A percentile compares a stretch with the other conserved stretches of the same genome.
Conservation (phyloP, 2,888 invertebrate genomes). For the Lasioglossum lativentre region DNA sequence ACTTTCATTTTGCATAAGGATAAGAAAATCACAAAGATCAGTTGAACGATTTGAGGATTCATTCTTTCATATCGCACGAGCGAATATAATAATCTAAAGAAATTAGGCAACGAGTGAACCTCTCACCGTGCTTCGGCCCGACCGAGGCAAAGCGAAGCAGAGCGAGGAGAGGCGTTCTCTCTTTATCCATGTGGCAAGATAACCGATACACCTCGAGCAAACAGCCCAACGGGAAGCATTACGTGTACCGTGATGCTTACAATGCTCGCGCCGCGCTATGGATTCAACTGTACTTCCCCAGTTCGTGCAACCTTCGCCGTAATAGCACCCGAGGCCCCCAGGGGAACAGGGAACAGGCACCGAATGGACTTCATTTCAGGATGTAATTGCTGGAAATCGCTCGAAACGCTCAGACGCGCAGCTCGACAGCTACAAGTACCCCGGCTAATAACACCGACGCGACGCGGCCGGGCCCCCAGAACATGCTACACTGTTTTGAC, state of each 20-base stretch:
- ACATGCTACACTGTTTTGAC: background rate
- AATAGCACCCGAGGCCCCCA: conserved; percentile 25
- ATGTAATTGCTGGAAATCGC: conserved; percentile 21
- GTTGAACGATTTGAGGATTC: too few species aligned
- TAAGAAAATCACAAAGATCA: too few species aligned
- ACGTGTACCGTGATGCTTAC: conserved; percentile 64
- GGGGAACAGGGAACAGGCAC: background rate
- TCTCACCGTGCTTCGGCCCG: too few species aligned
- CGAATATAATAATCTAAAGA: too few species aligned
- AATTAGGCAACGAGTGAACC: too few species aligned
- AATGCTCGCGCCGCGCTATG: conserved; percentile 55
- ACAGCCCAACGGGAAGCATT: conserved; percentile 66
- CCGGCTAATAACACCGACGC: background rate
- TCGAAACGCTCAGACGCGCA: background rate
- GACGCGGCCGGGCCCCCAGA: too few species aligned
- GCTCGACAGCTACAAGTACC: background rate
- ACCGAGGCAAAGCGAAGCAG: too few species aligned
- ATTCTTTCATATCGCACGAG: too few species aligned
- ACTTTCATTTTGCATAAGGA: too few species aligned
- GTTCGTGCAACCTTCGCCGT: conserved; percentile 52
- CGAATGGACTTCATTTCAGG: conserved; percentile 17
- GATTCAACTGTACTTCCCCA: conserved; percentile 54
- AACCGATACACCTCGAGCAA: conserved; percentile 62
- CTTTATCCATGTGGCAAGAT: conserved; percentile 42
- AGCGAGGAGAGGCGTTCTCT: background rate